Conservation (phyloP, 1,140 invertebrate genomes). For the Acyrthosiphon pisum region DNA sequence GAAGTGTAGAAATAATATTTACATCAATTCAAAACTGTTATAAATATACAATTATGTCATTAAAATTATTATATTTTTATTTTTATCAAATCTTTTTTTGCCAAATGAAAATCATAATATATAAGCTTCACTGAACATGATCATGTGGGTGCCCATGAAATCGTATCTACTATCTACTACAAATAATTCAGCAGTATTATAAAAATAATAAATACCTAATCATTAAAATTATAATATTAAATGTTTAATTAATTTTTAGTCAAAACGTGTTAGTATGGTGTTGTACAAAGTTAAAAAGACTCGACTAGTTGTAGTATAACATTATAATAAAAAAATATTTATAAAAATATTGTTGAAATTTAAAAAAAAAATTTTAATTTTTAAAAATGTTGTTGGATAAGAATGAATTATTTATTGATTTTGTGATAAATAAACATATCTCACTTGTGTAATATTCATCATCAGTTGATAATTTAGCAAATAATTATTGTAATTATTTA, state of each 20-base stretch:
- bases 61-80: background rate
- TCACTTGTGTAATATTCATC: background rate
- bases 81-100: no score
- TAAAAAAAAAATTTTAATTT: background rate
- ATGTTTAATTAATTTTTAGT: no score
- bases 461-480: background rate
- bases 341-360: background rate
- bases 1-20: background rate
- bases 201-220: background rate
- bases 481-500: no score
- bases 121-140: background rate
- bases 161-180: background rate
- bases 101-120: background rate
- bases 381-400: background rate
- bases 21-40: background rate
- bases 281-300: no score
- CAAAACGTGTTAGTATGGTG: no score
- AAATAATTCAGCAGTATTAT: background rate
- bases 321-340: no score
- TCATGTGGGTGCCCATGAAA: no score
- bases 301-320: no score
- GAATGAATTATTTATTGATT: background rate
- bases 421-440: background rate
- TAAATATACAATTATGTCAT: background rate
- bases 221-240: no score